These are phyloP conservation scores for Pycnonotus jocosus DNA, from an alignment of 2,113 vertebrate species.

Conservation along the genomic window DNA sequence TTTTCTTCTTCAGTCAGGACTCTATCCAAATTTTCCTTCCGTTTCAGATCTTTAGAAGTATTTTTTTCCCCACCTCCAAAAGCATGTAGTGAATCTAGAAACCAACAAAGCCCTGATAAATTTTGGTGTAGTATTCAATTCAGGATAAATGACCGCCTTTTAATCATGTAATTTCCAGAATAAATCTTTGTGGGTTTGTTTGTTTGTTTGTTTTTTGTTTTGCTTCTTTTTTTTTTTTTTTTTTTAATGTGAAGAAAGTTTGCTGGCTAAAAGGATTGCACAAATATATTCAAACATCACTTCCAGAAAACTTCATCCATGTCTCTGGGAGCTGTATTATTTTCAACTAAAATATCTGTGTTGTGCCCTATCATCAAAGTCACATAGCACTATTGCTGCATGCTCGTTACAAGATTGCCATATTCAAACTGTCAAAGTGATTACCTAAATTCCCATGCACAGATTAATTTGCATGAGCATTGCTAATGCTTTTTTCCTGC, in stretches of 20 bases:
- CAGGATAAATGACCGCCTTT: not conserved
- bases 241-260: not conserved
- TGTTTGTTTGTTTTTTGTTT: too few relatives aligned
- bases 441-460: not conserved
- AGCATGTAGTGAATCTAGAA: not conserved
- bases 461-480: not conserved
- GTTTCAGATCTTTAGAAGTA: not conserved
- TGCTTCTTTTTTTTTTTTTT: too few relatives aligned
- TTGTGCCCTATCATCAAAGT: not conserved
- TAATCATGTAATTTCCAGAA: not conserved
- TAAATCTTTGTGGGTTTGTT: not conserved
- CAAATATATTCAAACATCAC: not conserved
- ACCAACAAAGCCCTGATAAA: not conserved
- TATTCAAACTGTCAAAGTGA: not conserved
- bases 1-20: not conserved
- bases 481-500: not conserved
- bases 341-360: not conserved
- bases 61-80: not conserved
- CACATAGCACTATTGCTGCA: not conserved
- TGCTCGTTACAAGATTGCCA: not conserved
- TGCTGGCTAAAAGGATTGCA: not conserved
- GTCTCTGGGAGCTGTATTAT: not conserved
- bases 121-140: not conserved
- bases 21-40: not conserved
- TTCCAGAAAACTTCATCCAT: not conserved